Evolutionary conservation across 2,113 vertebrate species (phyloP), one percentile per base, ranked within the genome.

Genomic region (Blennius ocellaris): DNA sequence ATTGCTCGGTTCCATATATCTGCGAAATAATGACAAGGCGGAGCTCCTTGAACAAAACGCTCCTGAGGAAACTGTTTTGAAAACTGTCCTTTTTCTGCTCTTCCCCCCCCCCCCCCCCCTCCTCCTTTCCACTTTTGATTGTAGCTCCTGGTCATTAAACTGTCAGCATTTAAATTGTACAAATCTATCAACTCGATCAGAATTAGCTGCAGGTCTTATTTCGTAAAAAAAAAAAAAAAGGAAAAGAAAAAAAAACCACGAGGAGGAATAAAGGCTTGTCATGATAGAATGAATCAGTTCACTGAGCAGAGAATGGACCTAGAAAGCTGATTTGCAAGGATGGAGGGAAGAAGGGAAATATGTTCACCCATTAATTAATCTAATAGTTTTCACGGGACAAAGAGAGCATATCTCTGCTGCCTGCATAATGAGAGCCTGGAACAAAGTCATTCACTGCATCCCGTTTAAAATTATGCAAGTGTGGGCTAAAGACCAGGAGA

Each of bases 321-420:
- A 59, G 72, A 58, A 69, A 86, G 85, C 83, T 82, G 82, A 90
- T 76, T 76, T 76, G 88, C 65, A 5, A 43, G 75, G 69, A 86
- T 71, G 75, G 57, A 83, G 70, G 51, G 63, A 69, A 87, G 78
- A 66, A 60, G 65, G 73, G 69, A 82, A 89, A 90, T 88, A 83
- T 90, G 86, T 87, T 88, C 84, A 55, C 51, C 83, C 86, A 90
- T 90, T 93, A 87, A 90, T 93, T 92, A 88, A 86, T 84, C 72
- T 90, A 92, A 92, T 91, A 80, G 85, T 89, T 88, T 90, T 88
- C 81, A 87, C 69, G 81, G 81, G 87, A 89, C 86, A 90, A 84
- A 89, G 85, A 85, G 78, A 68, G 84, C 74, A 78, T 87, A 91
- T 86, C 78, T 81, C 73, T 61, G 72, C 86, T 61, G 82, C 59